Evolutionary conservation across 1,140 invertebrate species (phyloP), one percentile per base, ranked within the genome.

Genomic region (Pogonomyrmex barbatus): DNA sequence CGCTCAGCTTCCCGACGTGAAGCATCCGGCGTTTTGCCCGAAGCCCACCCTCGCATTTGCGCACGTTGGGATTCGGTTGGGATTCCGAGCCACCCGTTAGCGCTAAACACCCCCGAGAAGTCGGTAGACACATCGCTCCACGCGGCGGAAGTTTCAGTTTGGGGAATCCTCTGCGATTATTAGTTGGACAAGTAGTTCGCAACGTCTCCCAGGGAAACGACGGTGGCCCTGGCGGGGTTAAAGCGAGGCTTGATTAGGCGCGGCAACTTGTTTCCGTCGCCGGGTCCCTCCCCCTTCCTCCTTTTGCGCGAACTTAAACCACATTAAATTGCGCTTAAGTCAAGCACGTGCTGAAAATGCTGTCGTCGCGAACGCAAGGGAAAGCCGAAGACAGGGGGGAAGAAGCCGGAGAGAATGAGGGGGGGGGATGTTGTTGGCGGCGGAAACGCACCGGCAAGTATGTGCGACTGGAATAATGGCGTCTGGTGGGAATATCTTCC

Each of bases 271-370:
- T 92, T 93, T 93, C 91, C 93, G 87, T 88, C 84, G 87, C 67
- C 87, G 88, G 39, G n/a, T 81, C 45, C 30, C 85, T 50, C 84
- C 87, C 54, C 12, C 88, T 75, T 82, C 39, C 14, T 85, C 91
- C 91, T 86, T 89, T 58, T 87, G 79, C 85, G 78, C 89, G 78
- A 94, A 94, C 94, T 94, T 94, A 91, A 93, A 94, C 92, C 93
- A 91, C 93, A 94, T 94, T 94, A 94, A 94, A 94, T 93, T 94
- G 93, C 91, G 90, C 91, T 94, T 92, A 91, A 94, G 92, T 90
- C 92, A 91, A 92, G 92, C 91, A 92, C 92, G 90, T 91, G 92
- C 91, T 92, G 91, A 86, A 89, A 87, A 83, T 90, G 89, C 90
- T 91, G 30, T 78, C 88, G 84, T 76, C 56, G 71, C 17, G 85